Base-by-base conservation (phyloP, 1,140 invertebrate species). In the Rhopalosiphum padi region DNA sequence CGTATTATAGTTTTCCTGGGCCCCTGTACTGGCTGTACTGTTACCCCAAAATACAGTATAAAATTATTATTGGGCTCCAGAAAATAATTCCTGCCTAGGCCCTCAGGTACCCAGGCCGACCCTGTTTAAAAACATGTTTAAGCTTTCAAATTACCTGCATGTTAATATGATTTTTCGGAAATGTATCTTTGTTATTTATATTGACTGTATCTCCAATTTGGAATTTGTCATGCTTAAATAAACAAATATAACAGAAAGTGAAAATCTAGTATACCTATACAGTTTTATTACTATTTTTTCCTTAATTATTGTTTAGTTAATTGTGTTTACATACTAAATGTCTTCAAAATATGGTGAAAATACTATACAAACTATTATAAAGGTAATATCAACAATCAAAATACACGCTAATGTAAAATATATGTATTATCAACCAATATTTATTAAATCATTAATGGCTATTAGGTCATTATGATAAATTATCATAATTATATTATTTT, bases 401-500 rank as follows among this genome's bases (percentile, higher is more conserved):
- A 41, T 15, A 77, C n/a, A n/a, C 30, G n/a, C n/a, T 77, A 18
- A n/a, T 77, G 48, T 18, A 51, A 51, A 51, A 51, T 51, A 51
- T 51, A 18, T 51, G 30, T n/a, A 77, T 77, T 77, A n/a, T 77
- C 11, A 5, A 77, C n/a, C 15, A n/a, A 35, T 77, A n/a, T 77
- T 77, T 77, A 77, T 77, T 77, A 21, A 77, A 77, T n/a, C n/a
- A n/a, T 18, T 77, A 77, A 77, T 77, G 60, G n/a, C 60, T n/a
- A 18, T n/a, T 77, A 77, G n/a, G n/a, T 68, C 30, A 77, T 15
- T 77, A 18, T n/a, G 30, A 77, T 77, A n/a, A 77, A 77, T 77
- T 77, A 68, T n/a, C 60, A 77, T 77, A n/a, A 68, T 68, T 68
- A 68, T n/a, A 68, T n/a, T n/a, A n/a, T 68, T n/a, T 15, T 77